Evolutionary conservation across 2,888 invertebrate genomes (phyloP).

Genomic region (Sialis lutaria): DNA sequence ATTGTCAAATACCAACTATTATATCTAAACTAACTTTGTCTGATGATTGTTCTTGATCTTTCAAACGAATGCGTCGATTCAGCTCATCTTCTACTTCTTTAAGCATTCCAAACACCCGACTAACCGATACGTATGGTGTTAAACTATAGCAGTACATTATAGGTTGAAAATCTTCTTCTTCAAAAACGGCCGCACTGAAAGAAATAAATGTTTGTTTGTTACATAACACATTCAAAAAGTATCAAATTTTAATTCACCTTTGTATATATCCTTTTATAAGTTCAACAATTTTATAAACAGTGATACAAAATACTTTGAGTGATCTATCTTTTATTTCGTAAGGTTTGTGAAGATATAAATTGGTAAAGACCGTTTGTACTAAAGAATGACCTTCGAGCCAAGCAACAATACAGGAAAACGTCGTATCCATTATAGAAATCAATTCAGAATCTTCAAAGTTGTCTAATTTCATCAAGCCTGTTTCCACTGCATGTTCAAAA

Average conservation of each 20-base stretch:
- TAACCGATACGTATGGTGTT: constrained; percentile 65
- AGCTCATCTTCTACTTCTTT: constrained; percentile 85
- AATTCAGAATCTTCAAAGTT: constrained; percentile 61
- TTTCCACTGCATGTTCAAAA: constrained; percentile 73
- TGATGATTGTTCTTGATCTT: constrained; percentile 7
- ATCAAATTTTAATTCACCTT: constrained; percentile 32
- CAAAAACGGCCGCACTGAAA: constrained; percentile 64
- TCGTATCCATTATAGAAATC: constrained; percentile 87
- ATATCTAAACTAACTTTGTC: not conserved
- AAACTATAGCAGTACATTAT: constrained; percentile 79
- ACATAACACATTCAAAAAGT: too few species aligned
- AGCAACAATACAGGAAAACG: constrained; percentile 84
- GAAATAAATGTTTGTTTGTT: constrained; percentile 3
- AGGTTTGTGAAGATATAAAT: constrained; percentile 86
- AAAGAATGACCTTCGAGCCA: constrained; percentile 96
- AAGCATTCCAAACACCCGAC: constrained; percentile 62
- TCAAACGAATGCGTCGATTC: constrained; percentile 41
- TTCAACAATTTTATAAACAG: constrained; percentile 76
- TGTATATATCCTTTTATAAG: constrained; percentile 77
- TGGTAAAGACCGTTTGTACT: constrained; percentile 94
- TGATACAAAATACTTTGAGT: constrained; percentile 71
- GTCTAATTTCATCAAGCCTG: constrained; percentile 59
- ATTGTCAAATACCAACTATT: too few species aligned
- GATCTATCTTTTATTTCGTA: constrained; percentile 65
- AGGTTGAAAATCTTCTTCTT: constrained; percentile 94